These are phyloP conservation scores for Drosophila orosa DNA, from an alignment of 1,140 invertebrate genomes.

Conservation along the genomic window DNA sequence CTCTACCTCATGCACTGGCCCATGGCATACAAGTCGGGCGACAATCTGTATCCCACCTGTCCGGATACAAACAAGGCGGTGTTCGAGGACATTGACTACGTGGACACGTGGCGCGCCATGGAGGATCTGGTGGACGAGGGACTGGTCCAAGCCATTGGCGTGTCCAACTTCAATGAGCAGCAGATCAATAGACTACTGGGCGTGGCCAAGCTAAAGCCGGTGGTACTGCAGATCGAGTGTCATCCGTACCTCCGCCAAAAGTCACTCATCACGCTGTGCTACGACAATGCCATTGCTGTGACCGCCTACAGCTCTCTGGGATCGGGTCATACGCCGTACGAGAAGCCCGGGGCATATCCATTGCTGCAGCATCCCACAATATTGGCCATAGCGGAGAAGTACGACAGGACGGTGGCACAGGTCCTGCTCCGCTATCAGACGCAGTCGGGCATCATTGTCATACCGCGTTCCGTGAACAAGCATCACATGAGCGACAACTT, in stretches of 20 bases:
- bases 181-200: constrained; percentile 91
- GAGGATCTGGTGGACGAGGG: constrained; percentile 91
- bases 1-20: constrained; percentile 93
- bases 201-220: constrained; percentile 89
- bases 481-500: constrained; percentile 89
- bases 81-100: constrained; percentile 88
- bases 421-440: constrained; percentile 88
- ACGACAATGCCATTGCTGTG: constrained; percentile 87
- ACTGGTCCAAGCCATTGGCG: constrained; percentile 90
- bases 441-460: constrained; percentile 87
- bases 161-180: constrained; percentile 96
- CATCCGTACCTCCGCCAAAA: constrained; percentile 94
- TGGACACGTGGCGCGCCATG: constrained; percentile 96
- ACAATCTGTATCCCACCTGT: constrained; percentile 76
- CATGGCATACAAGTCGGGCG: constrained; percentile 85
- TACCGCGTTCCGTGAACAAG: constrained; percentile 91
- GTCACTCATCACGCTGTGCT: constrained; percentile 90
- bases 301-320: constrained; percentile 93
- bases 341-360: constrained; percentile 71
- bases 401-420: constrained; percentile 89
- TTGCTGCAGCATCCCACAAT: constrained; percentile 74
- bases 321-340: constrained; percentile 85
- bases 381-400: constrained; percentile 87
- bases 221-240: constrained; percentile 91
- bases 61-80: constrained; percentile 87